phyloP scores from a whole-genome alignment of 2,888 invertebrate genomes.

The Leucophora obtusa region DNA sequence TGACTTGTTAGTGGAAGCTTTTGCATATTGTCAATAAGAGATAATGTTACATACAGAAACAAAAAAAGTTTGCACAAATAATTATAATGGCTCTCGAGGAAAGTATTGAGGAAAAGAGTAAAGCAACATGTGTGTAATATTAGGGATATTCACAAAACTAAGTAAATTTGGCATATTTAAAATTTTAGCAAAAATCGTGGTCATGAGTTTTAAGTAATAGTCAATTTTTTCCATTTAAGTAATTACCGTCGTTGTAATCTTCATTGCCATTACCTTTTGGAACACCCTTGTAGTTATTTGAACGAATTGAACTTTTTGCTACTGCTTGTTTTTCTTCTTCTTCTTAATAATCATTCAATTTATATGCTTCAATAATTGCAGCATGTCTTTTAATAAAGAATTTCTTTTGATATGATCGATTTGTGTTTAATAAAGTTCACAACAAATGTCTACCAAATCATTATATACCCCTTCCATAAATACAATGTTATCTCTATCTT shows the following conservation, averaged over 20 bases:
- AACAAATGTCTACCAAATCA: constrained; percentile 13
- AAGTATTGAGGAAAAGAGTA: background rate
- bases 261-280: no score
- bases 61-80: constrained; percentile 13
- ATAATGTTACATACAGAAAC: constrained; percentile 41
- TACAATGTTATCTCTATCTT: background rate
- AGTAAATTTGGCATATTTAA: no score
- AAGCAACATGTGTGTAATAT: constrained; percentile 1
- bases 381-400: constrained; percentile 10
- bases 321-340: background rate
- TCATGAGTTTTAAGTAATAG: no score
- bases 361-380: constrained; percentile 56
- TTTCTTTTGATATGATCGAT: constrained; percentile 37
- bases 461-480: constrained; percentile 3
- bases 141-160: background rate
- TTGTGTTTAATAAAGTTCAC: constrained; percentile 41
- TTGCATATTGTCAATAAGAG: constrained; percentile 51
- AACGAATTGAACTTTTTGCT: background rate
- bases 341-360: constrained; percentile 49
- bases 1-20: constrained; percentile 23
- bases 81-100: background rate
- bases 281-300: no score
- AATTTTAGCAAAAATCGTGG: no score
- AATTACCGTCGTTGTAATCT: no score
- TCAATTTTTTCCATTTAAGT: no score